Conservation (phyloP, 1,140 invertebrate genomes). For the Cryptotermes secundus region DNA sequence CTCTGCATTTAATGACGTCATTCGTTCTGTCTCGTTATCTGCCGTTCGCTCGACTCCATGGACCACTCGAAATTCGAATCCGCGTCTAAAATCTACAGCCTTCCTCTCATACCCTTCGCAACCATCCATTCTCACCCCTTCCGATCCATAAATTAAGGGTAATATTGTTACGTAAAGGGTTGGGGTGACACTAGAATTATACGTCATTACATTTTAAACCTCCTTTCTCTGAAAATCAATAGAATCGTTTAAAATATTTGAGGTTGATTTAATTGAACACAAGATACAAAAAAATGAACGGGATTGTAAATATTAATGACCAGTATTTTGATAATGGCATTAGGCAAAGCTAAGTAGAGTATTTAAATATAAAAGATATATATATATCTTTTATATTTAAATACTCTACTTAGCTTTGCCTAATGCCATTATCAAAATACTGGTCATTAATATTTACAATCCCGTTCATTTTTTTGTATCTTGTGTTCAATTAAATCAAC, state of each 20-base stretch:
- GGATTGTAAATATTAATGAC: no score
- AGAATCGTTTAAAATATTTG: not conserved
- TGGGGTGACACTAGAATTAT: not conserved
- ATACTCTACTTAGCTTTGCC: no score
- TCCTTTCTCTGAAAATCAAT: not conserved
- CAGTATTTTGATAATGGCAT: no score
- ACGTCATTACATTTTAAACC: not conserved
- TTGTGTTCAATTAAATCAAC: not conserved
- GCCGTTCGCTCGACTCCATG: not conserved
- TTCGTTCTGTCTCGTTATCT: conserved; percentile 9
- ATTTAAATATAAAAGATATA: no score
- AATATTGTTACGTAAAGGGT: not conserved
- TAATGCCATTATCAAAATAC: no score
- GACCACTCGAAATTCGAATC: not conserved
- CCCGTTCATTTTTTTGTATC: no score
- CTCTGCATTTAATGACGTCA: conserved; percentile 11
- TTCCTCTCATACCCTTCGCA: not conserved
- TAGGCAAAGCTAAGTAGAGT: no score
- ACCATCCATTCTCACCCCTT: not conserved
- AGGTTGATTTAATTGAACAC: not conserved
- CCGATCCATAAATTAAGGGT: not conserved
- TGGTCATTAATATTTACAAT: no score
- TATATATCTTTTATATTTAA: no score
- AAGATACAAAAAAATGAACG: no score
- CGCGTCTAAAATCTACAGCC: not conserved